These are phyloP conservation scores for Tamias sibiricus DNA, from an alignment of 2,113 vertebrate species.

Conservation along the genomic window DNA sequence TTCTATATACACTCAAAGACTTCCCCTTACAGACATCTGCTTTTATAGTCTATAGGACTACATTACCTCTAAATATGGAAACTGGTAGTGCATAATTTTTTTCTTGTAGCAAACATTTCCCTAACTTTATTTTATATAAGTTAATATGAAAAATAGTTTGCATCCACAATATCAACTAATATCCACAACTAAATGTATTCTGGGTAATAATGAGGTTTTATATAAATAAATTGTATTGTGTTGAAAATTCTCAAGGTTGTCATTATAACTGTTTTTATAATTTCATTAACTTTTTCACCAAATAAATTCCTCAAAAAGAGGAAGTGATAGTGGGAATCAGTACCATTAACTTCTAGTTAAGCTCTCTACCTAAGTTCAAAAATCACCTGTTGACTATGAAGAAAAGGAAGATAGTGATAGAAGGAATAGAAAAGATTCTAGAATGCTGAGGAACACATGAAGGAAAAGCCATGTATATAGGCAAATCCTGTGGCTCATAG, in stretches of 20 bases:
- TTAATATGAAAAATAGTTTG: conserved; percentile 12
- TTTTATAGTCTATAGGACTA: not conserved
- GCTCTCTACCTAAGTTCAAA: conserved; percentile 11
- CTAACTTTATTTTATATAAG: conserved; percentile 24
- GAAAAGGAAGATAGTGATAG: not conserved
- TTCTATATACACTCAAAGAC: not conserved
- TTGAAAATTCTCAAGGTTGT: conserved; percentile 24
- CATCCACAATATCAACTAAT: not conserved
- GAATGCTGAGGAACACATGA: not conserved
- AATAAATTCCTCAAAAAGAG: not conserved
- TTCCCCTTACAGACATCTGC: not conserved
- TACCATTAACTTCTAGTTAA: not conserved
- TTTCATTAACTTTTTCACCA: conserved; percentile 12
- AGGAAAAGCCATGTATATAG: not conserved
- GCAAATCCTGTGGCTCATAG: not conserved
- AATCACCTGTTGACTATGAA: not conserved
- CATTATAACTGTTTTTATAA: not conserved
- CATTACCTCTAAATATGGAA: not conserved
- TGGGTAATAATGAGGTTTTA: not conserved
- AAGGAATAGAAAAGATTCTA: not conserved
- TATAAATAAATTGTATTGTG: not conserved
- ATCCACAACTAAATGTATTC: not conserved
- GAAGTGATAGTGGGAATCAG: not conserved
- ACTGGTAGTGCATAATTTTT: not conserved
- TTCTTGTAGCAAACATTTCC: not conserved